Base-by-base conservation (phyloP, 2,113 vertebrate genomes). In the Bubo scandiacus region DNA sequence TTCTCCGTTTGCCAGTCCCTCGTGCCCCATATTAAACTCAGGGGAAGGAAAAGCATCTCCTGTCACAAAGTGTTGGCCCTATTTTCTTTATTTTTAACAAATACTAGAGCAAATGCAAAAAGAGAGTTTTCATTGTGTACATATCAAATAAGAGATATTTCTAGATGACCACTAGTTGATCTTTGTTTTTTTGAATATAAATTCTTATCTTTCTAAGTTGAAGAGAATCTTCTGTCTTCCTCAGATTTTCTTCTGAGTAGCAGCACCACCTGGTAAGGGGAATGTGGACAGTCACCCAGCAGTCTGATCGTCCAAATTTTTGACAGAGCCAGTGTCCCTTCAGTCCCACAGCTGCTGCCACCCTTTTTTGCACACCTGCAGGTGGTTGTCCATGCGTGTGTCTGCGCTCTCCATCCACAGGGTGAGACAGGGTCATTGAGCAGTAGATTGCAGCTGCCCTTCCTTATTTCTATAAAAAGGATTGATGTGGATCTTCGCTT, bases 311-410 rank as follows among this genome's bases (percentile, higher is more conserved):
- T 54, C 32, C 9, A 10, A 6, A 23, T 42, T 82, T 70, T 49
- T 21, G n/a, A 3, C 15, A 5, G 22, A 91, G 40, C 38, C 70
- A 5, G 19, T 12, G 47, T 20, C 70, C 30, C 27, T 18, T 49
- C 0, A 4, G 25, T 36, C 21, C 75, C 47, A 6, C 34, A 16
- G 26, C 45, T 66, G 34, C 65, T 54, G 65, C 45, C 45, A 27
- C 15, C 38, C 34, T 49, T 51, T 23, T 29, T 29, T 38, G 32
- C 73, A 6, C 0, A 1, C 38, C 52, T 18, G 22, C 13, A 6
- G 38, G 8, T 6, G 1, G 5, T 54, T 36, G 38, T 52, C 74
- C 20, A 3, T 7, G 25, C 1, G 1, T 2, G 7, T 11, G 1
- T 32, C 38, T 43, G 17, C 0, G 21, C 65, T 30, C 8, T 58